phyloP scores from a whole-genome alignment of 1,140 invertebrate species.

The Philopotamus ludificatus region DNA sequence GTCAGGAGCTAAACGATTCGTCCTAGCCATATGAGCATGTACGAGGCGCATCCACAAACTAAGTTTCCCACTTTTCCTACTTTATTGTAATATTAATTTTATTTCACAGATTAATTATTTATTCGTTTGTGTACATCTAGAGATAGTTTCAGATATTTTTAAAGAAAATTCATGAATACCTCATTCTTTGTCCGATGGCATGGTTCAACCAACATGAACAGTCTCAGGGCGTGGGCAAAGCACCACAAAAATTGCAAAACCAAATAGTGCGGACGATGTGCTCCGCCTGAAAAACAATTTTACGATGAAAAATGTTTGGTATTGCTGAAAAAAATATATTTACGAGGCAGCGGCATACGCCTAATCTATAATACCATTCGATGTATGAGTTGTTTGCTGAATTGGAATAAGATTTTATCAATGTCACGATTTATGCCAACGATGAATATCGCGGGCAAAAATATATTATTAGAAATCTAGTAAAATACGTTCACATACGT shows the following conservation, averaged over 20 bases:
- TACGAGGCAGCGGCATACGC: background rate
- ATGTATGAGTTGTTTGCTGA: constrained; percentile 15
- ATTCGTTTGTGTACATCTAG: constrained; percentile 19
- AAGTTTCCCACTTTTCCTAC: no score
- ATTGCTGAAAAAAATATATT: background rate
- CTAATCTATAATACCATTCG: background rate
- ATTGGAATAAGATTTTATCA: constrained; percentile 6
- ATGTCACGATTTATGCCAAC: constrained; percentile 11
- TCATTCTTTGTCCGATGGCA: constrained; percentile 60
- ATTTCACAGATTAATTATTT: background rate
- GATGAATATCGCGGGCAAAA: constrained; percentile 11
- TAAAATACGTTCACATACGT: background rate
- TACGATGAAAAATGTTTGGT: background rate
- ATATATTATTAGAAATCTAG: background rate
- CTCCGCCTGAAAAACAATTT: constrained; percentile 44
- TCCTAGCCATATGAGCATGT: no score
- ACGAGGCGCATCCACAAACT: no score
- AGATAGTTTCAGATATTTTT: constrained; percentile 17
- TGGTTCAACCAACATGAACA: constrained; percentile 67
- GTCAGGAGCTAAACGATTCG: no score
- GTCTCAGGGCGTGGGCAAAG: constrained; percentile 59
- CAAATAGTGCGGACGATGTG: constrained; percentile 49
- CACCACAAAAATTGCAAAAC: constrained; percentile 65
- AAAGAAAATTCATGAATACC: no score
- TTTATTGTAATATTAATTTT: no score